Conservation (phyloP, 2,113 vertebrate genomes). For the Urocolius indicus region DNA sequence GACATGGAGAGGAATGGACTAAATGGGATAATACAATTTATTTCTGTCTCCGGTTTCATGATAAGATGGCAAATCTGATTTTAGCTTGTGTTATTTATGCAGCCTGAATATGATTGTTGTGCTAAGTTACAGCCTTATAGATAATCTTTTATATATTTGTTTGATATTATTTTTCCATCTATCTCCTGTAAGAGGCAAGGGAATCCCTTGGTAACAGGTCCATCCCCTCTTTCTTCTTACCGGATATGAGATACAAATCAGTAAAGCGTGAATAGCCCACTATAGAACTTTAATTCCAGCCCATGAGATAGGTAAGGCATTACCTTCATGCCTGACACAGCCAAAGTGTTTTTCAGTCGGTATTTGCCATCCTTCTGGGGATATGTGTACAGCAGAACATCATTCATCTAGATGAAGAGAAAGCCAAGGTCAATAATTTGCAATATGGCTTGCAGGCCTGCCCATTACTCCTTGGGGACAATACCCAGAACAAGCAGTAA, state of each 20-base stretch:
- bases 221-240: neutral
- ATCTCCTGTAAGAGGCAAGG: neutral
- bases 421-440: conserved; percentile 36
- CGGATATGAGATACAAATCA: neutral
- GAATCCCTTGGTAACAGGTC: neutral
- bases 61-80: neutral
- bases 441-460: neutral
- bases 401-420: conserved; percentile 88
- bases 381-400: conserved; percentile 93
- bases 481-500: neutral
- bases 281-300: neutral
- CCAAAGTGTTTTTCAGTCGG: conserved; percentile 88
- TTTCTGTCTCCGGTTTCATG: neutral
- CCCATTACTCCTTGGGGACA: neutral
- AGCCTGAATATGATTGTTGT: neutral
- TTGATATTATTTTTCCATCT: neutral
- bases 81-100: conserved; percentile 21
- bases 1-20: neutral
- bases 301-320: neutral
- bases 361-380: conserved; percentile 98
- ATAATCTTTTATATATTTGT: neutral
- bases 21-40: neutral
- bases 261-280: neutral
- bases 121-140: neutral
- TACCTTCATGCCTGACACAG: conserved; percentile 91